Conservation (phyloP, 2,888 invertebrate genomes). For the Ectemnius cavifrons region DNA sequence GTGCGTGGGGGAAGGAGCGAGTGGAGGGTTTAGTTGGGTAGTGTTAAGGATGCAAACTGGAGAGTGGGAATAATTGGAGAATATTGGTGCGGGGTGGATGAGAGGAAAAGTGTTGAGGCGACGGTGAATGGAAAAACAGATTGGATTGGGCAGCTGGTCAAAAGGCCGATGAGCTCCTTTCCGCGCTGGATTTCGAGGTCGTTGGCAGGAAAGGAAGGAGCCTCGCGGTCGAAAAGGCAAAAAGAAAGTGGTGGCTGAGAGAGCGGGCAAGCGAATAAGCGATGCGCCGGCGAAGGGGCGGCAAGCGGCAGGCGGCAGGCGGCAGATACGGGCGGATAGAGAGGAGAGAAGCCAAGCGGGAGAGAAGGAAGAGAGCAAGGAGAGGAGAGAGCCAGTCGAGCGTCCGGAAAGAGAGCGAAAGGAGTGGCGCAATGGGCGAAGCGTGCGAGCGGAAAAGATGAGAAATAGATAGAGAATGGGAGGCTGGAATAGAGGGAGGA, state of each 20-base stretch:
- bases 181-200: constrained; percentile 58
- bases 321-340: constrained; percentile 4
- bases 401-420: constrained; percentile 6
- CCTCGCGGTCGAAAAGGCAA: constrained; percentile 51
- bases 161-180: constrained; percentile 59
- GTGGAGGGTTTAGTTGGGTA: constrained; percentile 37
- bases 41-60: constrained; percentile 30
- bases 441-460: constrained; percentile 1
- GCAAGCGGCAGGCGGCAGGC: not conserved
- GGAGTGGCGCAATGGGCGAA: constrained; percentile 1
- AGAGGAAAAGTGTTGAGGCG: constrained; percentile 17
- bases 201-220: constrained; percentile 41
- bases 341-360: not conserved
- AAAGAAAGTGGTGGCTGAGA: constrained; percentile 39
- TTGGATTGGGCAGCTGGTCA: constrained; percentile 45
- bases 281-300: constrained; percentile 5
- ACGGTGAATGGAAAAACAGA: constrained; percentile 42
- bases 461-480: constrained; percentile 10
- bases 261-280: constrained; percentile 6
- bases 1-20: constrained; percentile 32
- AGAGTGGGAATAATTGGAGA: not conserved
- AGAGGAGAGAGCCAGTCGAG: not conserved
- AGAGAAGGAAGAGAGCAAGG: not conserved
- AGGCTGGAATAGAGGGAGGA: not conserved
- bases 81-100: not conserved